phyloP scores from a whole-genome alignment of 2,797 vertebrate genomes.

The Bryconaethiops microstoma region DNA sequence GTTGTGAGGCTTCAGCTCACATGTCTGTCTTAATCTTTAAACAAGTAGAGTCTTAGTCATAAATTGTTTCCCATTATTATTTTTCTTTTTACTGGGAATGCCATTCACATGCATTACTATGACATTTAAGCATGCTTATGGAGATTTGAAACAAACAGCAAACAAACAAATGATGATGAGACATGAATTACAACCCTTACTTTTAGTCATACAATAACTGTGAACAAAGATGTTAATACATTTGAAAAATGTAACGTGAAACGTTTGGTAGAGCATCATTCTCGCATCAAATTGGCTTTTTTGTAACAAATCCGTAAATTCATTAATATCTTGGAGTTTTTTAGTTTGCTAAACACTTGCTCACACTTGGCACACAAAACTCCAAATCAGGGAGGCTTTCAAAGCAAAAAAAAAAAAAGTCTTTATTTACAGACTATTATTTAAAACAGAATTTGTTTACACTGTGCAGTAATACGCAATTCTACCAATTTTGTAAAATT shows the following conservation, averaged over 20 bases:
- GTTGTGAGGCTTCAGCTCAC: background rate
- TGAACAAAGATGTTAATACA: background rate
- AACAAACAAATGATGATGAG: background rate
- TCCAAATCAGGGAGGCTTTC: background rate
- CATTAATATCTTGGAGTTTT: background rate
- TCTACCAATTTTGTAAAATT: background rate
- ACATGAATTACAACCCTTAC: background rate
- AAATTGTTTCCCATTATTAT: background rate
- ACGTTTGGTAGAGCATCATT: background rate
- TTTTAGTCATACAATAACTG: background rate
- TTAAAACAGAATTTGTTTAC: background rate
- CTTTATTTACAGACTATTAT: background rate
- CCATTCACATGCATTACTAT: background rate
- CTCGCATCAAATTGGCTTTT: background rate
- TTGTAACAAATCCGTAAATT: background rate
- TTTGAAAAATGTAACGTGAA: background rate
- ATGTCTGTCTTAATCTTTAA: background rate
- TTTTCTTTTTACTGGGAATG: background rate
- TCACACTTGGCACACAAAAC: background rate
- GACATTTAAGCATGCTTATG: background rate
- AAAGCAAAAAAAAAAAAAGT: background rate
- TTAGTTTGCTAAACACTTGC: background rate
- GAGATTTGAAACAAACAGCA: background rate
- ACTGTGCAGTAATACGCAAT: constrained; percentile 3
- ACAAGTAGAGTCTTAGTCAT: background rate